These are phyloP conservation scores for Drosophila subpulchrella DNA, from an alignment of 1,140 invertebrate genomes.

Conservation along the genomic window DNA sequence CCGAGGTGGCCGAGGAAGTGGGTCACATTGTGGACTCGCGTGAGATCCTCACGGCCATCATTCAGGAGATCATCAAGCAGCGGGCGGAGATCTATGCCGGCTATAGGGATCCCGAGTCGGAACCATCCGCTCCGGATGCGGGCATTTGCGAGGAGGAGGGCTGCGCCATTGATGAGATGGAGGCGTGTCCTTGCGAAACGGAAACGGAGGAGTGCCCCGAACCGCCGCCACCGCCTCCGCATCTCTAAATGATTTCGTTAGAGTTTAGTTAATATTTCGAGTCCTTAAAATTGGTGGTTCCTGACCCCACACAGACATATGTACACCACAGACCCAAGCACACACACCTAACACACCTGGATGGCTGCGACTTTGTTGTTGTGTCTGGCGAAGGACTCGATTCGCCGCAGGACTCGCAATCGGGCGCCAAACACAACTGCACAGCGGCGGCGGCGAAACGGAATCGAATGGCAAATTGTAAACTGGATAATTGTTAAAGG, in stretches of 20 bases:
- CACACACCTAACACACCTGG: not conserved
- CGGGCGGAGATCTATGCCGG: constrained; percentile 86
- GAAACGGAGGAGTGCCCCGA: constrained; percentile 56
- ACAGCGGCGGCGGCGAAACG: constrained; percentile 43
- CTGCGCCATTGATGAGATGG: constrained; percentile 52
- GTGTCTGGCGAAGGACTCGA: constrained; percentile 58
- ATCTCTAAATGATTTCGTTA: constrained; percentile 48
- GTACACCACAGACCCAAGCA: not conserved
- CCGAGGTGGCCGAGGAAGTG: constrained; percentile 92
- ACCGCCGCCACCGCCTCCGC: constrained; percentile 37
- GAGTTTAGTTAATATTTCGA: constrained; percentile 45
- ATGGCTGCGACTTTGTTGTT: constrained; percentile 50
- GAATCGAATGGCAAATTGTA: constrained; percentile 41
- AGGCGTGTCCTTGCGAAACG: constrained; percentile 65
- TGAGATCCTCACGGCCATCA: constrained; percentile 91
- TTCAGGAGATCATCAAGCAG: constrained; percentile 90
- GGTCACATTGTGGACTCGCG: constrained; percentile 91
- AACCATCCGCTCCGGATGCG: constrained; percentile 21
- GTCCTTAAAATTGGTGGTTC: not conserved
- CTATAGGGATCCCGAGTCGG: constrained; percentile 61
- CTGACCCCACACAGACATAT: not conserved
- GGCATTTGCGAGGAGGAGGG: constrained; percentile 63
- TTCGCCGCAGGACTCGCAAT: constrained; percentile 8
- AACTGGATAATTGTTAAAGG: constrained; percentile 72
- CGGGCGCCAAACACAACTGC: constrained; percentile 66